Conservation (phyloP, 2,797 vertebrate species). For the Ceryle rudis region DNA sequence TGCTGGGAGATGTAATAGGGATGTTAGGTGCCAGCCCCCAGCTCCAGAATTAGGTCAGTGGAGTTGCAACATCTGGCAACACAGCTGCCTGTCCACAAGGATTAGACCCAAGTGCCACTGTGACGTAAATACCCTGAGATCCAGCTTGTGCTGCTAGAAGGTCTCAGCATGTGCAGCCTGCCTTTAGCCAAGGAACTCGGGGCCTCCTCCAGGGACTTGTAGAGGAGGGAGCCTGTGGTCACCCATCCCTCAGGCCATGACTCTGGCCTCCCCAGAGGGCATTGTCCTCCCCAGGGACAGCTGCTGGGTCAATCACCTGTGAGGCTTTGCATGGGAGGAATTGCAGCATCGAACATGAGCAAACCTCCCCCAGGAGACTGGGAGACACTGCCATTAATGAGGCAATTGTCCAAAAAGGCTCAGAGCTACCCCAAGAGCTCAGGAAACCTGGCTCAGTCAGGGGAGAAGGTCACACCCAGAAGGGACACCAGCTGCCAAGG, state of each 20-base stretch:
- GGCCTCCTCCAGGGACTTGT: accelerated
- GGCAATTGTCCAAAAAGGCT: background rate
- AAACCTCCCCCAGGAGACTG: background rate
- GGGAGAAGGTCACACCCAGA: accelerated
- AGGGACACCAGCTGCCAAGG: background rate
- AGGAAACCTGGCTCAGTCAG: background rate
- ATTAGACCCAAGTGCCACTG: background rate
- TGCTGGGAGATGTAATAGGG: accelerated
- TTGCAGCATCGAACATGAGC: accelerated
- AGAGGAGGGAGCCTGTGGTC: accelerated
- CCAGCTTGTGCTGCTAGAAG: accelerated
- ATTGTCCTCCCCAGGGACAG: background rate
- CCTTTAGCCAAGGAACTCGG: background rate
- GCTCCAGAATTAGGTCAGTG: background rate
- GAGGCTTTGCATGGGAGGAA: background rate
- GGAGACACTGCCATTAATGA: background rate
- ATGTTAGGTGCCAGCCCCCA: accelerated
- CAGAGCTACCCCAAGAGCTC: background rate
- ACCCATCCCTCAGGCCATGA: accelerated
- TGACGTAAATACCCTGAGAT: background rate
- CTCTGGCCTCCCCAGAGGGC: background rate
- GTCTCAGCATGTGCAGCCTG: background rate
- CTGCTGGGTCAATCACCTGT: background rate
- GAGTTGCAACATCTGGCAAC: background rate
- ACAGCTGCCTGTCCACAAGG: accelerated